Evolutionary conservation across 2,888 invertebrate species (phyloP), one percentile per base, ranked within the genome.

Genomic region (Melikaiella ostensackeni): DNA sequence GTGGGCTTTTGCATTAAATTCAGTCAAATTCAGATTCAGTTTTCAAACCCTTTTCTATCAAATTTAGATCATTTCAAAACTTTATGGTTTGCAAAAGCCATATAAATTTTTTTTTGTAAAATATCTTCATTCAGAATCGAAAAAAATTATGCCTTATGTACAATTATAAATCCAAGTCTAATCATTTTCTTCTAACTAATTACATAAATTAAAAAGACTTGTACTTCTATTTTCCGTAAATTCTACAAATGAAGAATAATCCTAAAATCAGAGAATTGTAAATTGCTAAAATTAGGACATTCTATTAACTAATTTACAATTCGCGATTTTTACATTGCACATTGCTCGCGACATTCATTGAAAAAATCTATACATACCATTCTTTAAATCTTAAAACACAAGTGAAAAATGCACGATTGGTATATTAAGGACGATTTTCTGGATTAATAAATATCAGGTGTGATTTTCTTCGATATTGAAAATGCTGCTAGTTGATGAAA

Each of bases 121-220:
- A 16, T 42, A 42, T 1, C 42, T 42, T 42, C 77, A 63, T 76
- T 64, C 21, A 66, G 24, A 77, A 80, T 77, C 75, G 74, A 79
- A 80, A 74, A 38, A 79, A 77, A 78, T 77, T 79, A 81, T 77
- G 61, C 24, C 57, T 78, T 82, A 81, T 82, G 57, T 82, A 82
- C 82, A 80, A 66, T 77, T 78, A 27, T 76, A 66, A 73, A 76
- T 79, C 66, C 61, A 42, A 30, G 6, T 59, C 24, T 27, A 24
- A 57, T 27, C 24, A 35, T 63, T 63, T 63, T 35, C 30, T 38
- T 35, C 35, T 1, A 9, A 35, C 21, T 33, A 21, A 24, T 59
- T 59, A 27, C 16, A 59, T 59, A 59, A 27, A 55, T n/a, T 55
- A 8, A 55, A 59, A 27, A 24, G 11, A 59, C 59, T 59, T 59